These are phyloP conservation scores for Heliconius himera DNA, from an alignment of 1,140 invertebrate species.

Conservation along the genomic window DNA sequence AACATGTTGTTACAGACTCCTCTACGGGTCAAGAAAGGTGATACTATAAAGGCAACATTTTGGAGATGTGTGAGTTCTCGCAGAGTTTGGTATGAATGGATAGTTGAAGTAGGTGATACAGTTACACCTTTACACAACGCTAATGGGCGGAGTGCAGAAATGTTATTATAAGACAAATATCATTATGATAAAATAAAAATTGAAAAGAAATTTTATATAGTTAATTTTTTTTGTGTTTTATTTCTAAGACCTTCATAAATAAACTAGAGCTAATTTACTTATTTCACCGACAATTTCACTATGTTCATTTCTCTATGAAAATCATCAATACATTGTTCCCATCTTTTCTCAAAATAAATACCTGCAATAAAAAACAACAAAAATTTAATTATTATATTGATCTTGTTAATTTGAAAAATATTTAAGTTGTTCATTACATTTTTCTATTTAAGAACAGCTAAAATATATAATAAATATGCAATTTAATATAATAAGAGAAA, in stretches of 20 bases:
- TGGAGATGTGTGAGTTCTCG: conserved; percentile 90
- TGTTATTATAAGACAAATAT: conserved; percentile 62
- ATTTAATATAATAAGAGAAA: neutral
- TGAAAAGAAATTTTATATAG: neutral
- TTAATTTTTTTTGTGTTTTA: conserved; percentile 20
- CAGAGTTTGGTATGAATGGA: conserved; percentile 99
- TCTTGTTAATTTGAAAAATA: no score
- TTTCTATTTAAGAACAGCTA: no score
- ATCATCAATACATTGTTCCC: conserved; percentile 93
- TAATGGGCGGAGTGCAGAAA: conserved; percentile 74
- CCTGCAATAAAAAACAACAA: conserved; percentile 54
- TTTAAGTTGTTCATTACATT: no score
- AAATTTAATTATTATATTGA: conserved; percentile 7
- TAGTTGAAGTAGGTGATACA: conserved; percentile 80
- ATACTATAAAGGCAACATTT: conserved; percentile 90
- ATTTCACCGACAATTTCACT: conserved; percentile 45
- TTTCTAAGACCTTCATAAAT: neutral
- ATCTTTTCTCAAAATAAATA: conserved; percentile 96
- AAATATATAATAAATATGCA: no score
- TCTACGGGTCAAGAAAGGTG: conserved; percentile 86
- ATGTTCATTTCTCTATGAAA: conserved; percentile 91
- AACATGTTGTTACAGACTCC: conserved; percentile 84
- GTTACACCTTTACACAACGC: conserved; percentile 64
- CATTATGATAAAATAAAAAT: conserved; percentile 20
- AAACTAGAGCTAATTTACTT: neutral